Base-by-base conservation (phyloP, 1,140 invertebrate species). In the Potamilus streckersoni region DNA sequence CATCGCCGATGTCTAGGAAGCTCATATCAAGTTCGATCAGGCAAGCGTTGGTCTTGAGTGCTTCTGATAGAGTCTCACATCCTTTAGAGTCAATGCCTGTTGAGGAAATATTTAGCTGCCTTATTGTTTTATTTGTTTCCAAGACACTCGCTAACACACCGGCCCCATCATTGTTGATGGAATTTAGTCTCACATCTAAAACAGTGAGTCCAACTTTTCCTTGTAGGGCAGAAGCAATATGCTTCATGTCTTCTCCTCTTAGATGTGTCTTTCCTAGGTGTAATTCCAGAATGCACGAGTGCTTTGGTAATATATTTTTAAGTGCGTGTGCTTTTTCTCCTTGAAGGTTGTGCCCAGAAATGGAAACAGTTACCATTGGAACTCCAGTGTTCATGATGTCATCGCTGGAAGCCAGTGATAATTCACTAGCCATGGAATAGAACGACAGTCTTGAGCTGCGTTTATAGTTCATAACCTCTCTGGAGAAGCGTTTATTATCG, bases 161-260 rank as follows among this genome's bases (percentile, higher is more conserved):
- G 2, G 85, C 87, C 6, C 85, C 87, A 38, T 80, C 78, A 59
- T 84, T 81, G 59, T 83, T 85, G 60, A 89, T 81, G 3, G 70
- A 71, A 65, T 89, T 89, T 2, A 89, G 74, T 14, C 87, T 80
- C 4, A 89, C 64, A 73, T 89, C 87, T 58, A 89, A 69, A 14
- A 83, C 83, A 61, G 68, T 61, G 0, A 87, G 69, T 16, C 82
- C 74, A 4, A 73, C 65, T 59, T 82, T 84, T 15, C 76, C 71
- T 49, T 80, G 66, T 66, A 89, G 67, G 13, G 86, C 78, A 16
- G 70, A 66, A 27, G 81, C 79, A 14, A 89, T 59, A 20, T 80
- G 75, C 5, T 71, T 79, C 57, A 88, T 76, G 65, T 88, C 86
- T 19, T 63, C 72, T 60, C 85, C 84, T 1, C 61, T 73, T 20